These are phyloP conservation scores for Chiridota heheva DNA, from an alignment of 35 echinoderm and acorn worm genomes.

Conservation along the genomic window DNA sequence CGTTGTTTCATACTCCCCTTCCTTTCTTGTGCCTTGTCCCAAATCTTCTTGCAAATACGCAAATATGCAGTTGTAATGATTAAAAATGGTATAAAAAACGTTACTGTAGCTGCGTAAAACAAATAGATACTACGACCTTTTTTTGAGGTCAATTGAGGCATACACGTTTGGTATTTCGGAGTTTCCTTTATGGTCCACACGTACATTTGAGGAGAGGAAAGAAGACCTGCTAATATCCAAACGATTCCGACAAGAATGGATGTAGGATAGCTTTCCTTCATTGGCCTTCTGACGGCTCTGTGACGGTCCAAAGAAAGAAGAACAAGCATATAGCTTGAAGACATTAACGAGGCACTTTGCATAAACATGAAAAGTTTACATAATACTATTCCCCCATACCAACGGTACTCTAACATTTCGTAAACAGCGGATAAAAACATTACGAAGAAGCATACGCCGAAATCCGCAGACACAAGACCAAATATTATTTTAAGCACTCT, in stretches of 20 bases:
- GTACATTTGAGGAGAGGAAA: conserved; percentile 78
- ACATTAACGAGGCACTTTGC: conserved; percentile 79
- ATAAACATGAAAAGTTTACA: conserved; percentile 89
- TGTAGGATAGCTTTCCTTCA: conserved; percentile 69
- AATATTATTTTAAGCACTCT: conserved; percentile 91
- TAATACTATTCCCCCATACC: conserved; percentile 69
- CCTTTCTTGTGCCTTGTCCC: conserved; percentile 82
- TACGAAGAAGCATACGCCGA: conserved; percentile 83
- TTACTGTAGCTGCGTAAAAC: conserved; percentile 61
- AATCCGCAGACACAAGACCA: conserved; percentile 77
- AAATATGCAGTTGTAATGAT: conserved; percentile 82
- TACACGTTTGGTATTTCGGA: conserved; percentile 44
- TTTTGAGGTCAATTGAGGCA: conserved; percentile 28
- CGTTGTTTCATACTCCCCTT: conserved; percentile 22
- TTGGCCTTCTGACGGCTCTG: conserved; percentile 79
- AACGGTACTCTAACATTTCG: conserved; percentile 71
- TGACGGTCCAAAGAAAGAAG: conserved; percentile 86
- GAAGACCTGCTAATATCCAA: conserved; percentile 51
- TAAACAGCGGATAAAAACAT: conserved; percentile 65
- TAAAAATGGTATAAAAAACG: conserved; percentile 84
- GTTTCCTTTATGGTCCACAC: conserved; percentile 48
- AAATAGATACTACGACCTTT: conserved; percentile 60
- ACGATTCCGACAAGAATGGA: conserved; percentile 57
- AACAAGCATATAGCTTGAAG: conserved; percentile 91
- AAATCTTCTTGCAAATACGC: conserved; percentile 89